Evolutionary conservation across 2,888 invertebrate species (phyloP).

Genomic region (Oscheius sp.): DNA sequence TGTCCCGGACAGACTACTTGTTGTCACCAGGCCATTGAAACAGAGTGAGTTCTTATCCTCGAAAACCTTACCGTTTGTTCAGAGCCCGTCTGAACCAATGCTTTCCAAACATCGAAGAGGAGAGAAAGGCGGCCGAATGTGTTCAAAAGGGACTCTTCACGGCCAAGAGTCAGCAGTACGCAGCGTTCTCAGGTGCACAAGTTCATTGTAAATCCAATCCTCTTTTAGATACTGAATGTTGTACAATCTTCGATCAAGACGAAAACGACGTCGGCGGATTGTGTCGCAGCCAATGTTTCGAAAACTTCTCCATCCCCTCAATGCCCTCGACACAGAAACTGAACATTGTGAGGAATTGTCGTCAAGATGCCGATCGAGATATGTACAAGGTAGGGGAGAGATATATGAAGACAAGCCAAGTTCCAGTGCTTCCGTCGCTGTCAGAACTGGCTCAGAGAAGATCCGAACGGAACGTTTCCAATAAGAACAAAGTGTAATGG

Average conservation of each 20-base stretch:
- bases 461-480: background rate
- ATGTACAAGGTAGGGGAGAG: slow-evolving; percentile 12
- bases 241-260: slow-evolving; percentile 19
- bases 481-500: background rate
- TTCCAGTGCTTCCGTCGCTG: slow-evolving; percentile 22
- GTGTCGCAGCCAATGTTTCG: slow-evolving; percentile 3
- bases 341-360: slow-evolving; percentile 6
- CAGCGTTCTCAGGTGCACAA: slow-evolving; percentile 3
- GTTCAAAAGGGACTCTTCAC: slow-evolving; percentile 13
- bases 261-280: slow-evolving; percentile 18
- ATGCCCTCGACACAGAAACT: slow-evolving; percentile 4
- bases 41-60: background rate
- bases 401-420: background rate
- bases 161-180: background rate
- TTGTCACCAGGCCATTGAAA: background rate
- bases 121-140: slow-evolving; percentile 3
- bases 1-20: background rate
- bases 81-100: slow-evolving; percentile 8
- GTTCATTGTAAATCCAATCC: background rate
- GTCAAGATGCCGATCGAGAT: slow-evolving; percentile 21
- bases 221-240: slow-evolving; percentile 21
- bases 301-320: background rate
- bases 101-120: background rate
- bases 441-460: slow-evolving; percentile 15
- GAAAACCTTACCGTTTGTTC: background rate